Conservation (phyloP, 2,888 invertebrate species). For the Philonicus albiceps region DNA sequence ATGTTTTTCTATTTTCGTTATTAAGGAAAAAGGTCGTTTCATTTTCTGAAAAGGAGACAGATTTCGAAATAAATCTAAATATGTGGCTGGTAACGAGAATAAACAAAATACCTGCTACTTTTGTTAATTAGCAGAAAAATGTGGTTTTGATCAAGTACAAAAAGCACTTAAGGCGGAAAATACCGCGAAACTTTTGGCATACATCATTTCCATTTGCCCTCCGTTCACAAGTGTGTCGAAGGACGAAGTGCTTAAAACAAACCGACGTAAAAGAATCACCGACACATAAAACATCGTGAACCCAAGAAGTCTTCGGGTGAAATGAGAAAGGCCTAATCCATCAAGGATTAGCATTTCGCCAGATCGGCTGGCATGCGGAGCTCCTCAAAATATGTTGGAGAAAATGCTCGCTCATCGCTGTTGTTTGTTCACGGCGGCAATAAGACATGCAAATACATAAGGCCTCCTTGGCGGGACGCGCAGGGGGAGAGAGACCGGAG, state of each 20-base stretch:
- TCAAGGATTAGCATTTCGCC: background rate
- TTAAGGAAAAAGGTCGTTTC: background rate
- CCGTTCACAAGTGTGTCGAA: background rate
- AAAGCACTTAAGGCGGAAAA: background rate
- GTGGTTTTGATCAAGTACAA: background rate
- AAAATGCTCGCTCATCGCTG: background rate
- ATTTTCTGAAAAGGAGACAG: background rate
- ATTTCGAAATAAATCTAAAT: background rate
- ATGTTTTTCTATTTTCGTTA: background rate
- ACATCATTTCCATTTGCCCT: background rate
- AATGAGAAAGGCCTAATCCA: background rate
- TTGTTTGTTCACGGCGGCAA: background rate
- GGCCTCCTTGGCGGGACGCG: background rate
- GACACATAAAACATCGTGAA: background rate
- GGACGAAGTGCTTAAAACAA: background rate
- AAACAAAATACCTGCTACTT: background rate
- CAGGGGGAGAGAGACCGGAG: background rate
- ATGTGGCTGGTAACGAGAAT: background rate
- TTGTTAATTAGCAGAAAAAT: background rate
- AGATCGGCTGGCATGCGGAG: background rate
- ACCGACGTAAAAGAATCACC: background rate
- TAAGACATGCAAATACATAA: background rate
- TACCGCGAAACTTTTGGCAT: background rate
- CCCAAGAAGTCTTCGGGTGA: background rate
- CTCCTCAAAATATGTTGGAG: background rate